Base-by-base conservation (phyloP, 2,113 vertebrate species). In the Boulengeromyrus knoepffleri region DNA sequence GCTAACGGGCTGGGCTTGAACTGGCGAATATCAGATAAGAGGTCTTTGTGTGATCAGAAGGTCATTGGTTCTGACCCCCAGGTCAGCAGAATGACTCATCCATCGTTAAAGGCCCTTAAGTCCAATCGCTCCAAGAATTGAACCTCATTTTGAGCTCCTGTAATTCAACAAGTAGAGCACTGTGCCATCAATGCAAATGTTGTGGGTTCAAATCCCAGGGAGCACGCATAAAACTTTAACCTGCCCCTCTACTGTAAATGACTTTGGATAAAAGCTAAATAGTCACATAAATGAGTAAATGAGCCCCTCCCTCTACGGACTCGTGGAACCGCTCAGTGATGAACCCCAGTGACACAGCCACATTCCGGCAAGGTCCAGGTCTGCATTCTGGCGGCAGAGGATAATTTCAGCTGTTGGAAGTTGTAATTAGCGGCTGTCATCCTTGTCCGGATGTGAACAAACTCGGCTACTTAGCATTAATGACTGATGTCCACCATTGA, bases 341-440 rank as follows among this genome's bases (percentile, higher is more conserved):
- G n/a, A 70, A 5, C 62, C 62, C 27, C 62, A 31, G n/a, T n/a
- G 13, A 45, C 13, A 21, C 77, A 42, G 10, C 27, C n/a, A 31
- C 27, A 45, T 45, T 83, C 77, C 56, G 53, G 89, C 85, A 70
- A 90, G 91, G 91, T 31, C 62, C n/a, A 91, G 91, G 91, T 92
- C 89, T 84, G 90, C 83, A 92, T 91, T 94, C 91, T 93, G 92
- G 90, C 86, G 92, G 91, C 93, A 92, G 92, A 94, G 94, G 95
- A 95, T 95, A 95, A 96, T 94, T 95, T 93, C 90, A 89, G 89
- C 13, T 91, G 93, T 93, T 94, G 95, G 95, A 94, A 95, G 94
- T 94, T 93, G 94, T 93, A 93, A 95, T 95, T 93, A 93, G 94
- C 94, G 91, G 93, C 93, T 93, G 92, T 89, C 88, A 92, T 93